Evolutionary conservation across 1,140 invertebrate genomes (phyloP).

Genomic region (Heliconius hewitsoni): DNA sequence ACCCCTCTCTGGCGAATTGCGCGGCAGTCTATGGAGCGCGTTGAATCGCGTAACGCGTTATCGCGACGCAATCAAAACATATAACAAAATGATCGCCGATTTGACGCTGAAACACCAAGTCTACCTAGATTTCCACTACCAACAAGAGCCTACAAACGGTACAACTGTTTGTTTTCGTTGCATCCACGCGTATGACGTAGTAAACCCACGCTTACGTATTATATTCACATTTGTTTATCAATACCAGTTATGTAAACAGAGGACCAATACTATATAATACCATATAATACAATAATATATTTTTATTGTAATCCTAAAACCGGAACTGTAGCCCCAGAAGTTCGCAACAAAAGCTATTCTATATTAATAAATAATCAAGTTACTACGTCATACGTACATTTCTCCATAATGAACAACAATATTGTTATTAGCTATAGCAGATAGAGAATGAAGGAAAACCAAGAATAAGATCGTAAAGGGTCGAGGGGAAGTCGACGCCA

Average conservation of each 20-base stretch:
- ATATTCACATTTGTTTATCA: background rate
- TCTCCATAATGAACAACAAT: constrained; percentile 20
- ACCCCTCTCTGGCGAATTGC: constrained; percentile 64
- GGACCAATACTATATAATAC: background rate
- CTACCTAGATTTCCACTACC: constrained; percentile 22
- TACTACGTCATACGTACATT: constrained; percentile 47
- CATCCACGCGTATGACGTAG: constrained; percentile 61
- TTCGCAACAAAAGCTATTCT: background rate
- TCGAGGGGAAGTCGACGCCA: constrained; percentile 45
- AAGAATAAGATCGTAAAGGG: constrained; percentile 49
- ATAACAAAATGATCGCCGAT: constrained; percentile 68
- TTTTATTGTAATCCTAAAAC: background rate
- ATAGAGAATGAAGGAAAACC: constrained; percentile 12
- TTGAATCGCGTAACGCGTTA: constrained; percentile 57
- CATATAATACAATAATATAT: background rate
- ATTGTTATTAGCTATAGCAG: constrained; percentile 8
- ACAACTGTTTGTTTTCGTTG: constrained; percentile 55
- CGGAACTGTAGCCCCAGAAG: background rate
- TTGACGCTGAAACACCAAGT: constrained; percentile 32
- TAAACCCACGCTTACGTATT: constrained; percentile 33
- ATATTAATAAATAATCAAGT: background rate
- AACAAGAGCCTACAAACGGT: constrained; percentile 48
- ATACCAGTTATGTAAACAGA: background rate
- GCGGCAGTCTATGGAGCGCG: constrained; percentile 72
- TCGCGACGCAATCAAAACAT: constrained; percentile 50